Conservation (phyloP, 2,113 vertebrate genomes). For the Nothoprocta perdicaria region DNA sequence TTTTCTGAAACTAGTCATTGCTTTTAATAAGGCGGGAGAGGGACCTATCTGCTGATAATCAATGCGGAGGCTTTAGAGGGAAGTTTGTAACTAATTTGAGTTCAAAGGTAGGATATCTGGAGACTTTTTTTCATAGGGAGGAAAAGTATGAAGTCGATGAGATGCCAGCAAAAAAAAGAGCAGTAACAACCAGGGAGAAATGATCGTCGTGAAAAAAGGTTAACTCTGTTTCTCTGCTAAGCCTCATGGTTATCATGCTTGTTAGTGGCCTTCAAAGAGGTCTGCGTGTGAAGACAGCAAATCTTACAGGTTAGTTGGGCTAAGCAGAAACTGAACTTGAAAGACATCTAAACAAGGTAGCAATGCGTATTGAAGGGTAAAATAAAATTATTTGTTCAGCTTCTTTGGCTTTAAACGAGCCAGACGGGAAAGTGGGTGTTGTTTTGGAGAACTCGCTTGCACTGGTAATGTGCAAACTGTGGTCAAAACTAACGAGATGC, state of each 20-base stretch:
- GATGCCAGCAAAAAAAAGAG: not conserved
- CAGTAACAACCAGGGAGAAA: not conserved
- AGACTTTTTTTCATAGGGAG: not conserved
- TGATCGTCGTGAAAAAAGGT: not conserved
- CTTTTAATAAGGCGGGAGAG: not conserved
- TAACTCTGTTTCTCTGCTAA: not conserved
- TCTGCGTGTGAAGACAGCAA: not conserved
- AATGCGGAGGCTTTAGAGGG: not conserved
- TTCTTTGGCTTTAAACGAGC: not conserved
- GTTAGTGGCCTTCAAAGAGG: not conserved
- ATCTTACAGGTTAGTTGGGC: not conserved
- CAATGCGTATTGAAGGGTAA: not conserved
- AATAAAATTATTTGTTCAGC: not conserved
- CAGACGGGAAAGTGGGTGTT: not conserved
- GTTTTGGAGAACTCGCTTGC: not conserved
- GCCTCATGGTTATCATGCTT: accelerated
- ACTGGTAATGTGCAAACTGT: not conserved
- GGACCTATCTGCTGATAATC: not conserved
- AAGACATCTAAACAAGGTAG: not conserved
- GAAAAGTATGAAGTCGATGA: not conserved
- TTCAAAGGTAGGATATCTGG: not conserved
- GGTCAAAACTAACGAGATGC: not conserved
- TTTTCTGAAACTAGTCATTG: not conserved
- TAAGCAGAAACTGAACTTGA: not conserved
- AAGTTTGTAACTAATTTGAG: not conserved